These are phyloP conservation scores for Megathymus violae DNA, from an alignment of 1,140 invertebrate genomes.

Conservation along the genomic window DNA sequence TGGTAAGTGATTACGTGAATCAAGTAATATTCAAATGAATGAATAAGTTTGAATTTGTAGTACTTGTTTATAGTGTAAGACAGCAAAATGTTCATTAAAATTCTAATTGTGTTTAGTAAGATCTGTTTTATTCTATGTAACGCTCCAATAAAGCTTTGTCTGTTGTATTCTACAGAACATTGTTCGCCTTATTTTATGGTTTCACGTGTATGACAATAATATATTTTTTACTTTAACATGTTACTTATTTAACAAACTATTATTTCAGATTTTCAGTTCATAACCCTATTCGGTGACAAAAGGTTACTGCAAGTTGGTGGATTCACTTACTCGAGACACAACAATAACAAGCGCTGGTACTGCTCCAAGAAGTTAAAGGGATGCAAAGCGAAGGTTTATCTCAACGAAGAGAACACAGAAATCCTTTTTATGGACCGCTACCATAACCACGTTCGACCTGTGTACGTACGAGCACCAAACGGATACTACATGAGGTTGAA, in stretches of 20 bases:
- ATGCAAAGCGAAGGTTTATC: slow-evolving; percentile 53
- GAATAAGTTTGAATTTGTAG: too few species aligned
- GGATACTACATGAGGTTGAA: slow-evolving; percentile 34
- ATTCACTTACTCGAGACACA: slow-evolving; percentile 44
- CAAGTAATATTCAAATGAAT: too few species aligned
- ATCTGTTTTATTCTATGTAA: too few species aligned
- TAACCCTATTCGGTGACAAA: slow-evolving; percentile 31
- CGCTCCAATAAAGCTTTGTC: too few species aligned
- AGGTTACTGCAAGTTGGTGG: slow-evolving; percentile 36
- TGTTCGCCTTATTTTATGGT: too few species aligned
- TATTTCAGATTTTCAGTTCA: slow-evolving; percentile 38
- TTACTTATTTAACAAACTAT: neutral
- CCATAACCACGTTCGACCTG: slow-evolving; percentile 52
- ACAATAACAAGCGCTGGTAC: slow-evolving; percentile 51
- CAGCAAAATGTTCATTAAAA: too few species aligned
- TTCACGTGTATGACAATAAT: too few species aligned
- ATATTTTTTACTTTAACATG: too few species aligned
- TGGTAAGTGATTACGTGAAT: too few species aligned
- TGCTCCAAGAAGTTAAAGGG: slow-evolving; percentile 59
- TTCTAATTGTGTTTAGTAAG: too few species aligned
- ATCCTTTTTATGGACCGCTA: slow-evolving; percentile 36
- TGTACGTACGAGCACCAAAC: slow-evolving; percentile 35
- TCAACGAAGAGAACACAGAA: slow-evolving; percentile 41
- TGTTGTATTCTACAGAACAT: too few species aligned
- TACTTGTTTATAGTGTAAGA: too few species aligned